These are phyloP conservation scores for Metopolophium dirhodum DNA, from an alignment of 1,140 invertebrate species.

Conservation along the genomic window DNA sequence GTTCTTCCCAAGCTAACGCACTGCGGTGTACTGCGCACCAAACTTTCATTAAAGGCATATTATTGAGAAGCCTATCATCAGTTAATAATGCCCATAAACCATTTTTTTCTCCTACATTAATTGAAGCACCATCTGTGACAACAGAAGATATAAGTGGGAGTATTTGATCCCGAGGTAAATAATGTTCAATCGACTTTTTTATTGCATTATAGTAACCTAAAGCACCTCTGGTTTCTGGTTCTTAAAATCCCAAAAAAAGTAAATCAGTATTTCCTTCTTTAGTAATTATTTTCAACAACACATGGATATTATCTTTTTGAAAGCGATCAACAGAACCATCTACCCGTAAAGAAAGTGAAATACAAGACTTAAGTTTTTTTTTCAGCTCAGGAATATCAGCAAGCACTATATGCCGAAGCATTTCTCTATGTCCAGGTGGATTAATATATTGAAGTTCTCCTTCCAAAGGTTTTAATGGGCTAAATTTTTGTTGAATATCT, in stretches of 20 bases:
- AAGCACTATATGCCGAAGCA: background rate
- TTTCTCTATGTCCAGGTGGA: slow-evolving; percentile 2
- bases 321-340: background rate
- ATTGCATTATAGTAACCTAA: too few relatives aligned
- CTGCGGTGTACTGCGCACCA: background rate
- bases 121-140: background rate
- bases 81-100: background rate
- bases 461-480: background rate
- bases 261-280: too few relatives aligned
- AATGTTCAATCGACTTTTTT: background rate
- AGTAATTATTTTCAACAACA: too few relatives aligned
- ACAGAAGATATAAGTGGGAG: background rate
- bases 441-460: background rate
- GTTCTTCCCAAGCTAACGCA: background rate
- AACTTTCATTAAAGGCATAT: background rate
- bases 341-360: background rate
- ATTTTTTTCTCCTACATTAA: background rate
- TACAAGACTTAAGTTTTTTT: background rate
- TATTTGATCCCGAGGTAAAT: background rate
- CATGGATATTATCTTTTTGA: background rate
- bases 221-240: too few relatives aligned
- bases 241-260: too few relatives aligned
- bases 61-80: background rate
- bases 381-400: slow-evolving; percentile 1
- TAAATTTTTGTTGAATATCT: background rate